Evolutionary conservation across 2,888 invertebrate species (phyloP).

Genomic region (Phalera bucephala): DNA sequence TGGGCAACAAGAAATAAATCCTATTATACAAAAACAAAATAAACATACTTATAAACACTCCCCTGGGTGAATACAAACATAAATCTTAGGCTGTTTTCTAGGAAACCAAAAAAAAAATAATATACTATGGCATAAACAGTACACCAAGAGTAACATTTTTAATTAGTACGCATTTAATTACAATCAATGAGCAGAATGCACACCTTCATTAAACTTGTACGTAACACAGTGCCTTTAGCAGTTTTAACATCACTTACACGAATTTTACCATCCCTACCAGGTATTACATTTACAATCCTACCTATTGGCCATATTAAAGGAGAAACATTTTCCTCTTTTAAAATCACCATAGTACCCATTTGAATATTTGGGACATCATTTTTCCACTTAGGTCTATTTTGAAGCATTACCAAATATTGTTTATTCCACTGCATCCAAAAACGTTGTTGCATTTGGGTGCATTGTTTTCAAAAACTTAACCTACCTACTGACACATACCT

Average conservation of each 20-base stretch:
- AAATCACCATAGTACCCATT: slow-evolving; percentile 3
- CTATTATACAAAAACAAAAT: no score
- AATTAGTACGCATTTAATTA: no score
- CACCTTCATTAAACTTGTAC: background rate
- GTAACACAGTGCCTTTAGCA: slow-evolving; percentile 2
- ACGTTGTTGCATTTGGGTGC: slow-evolving; percentile 4
- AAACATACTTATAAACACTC: no score
- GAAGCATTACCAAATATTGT: slow-evolving; percentile 5
- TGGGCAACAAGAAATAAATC: no score
- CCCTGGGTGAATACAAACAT: no score
- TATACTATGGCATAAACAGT: no score
- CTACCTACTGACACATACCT: background rate
- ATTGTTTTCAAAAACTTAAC: slow-evolving; percentile 5
- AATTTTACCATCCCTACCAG: slow-evolving; percentile 3
- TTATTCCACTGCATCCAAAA: slow-evolving; percentile 10
- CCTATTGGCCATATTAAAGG: slow-evolving; percentile 4
- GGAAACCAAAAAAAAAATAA: no score
- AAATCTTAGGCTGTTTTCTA: no score
- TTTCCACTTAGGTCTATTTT: slow-evolving; percentile 7
- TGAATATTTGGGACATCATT: slow-evolving; percentile 4
- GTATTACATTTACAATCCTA: background rate
- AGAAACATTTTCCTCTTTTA: slow-evolving; percentile 1
- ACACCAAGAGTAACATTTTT: no score
- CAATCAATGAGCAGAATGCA: background rate
- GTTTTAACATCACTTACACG: slow-evolving; percentile 6